Percentiles rank a stretch among this genome's conserved stretches.
Conservation (phyloP, 2,797 vertebrate species). For the Propithecus perrieri region DNA sequence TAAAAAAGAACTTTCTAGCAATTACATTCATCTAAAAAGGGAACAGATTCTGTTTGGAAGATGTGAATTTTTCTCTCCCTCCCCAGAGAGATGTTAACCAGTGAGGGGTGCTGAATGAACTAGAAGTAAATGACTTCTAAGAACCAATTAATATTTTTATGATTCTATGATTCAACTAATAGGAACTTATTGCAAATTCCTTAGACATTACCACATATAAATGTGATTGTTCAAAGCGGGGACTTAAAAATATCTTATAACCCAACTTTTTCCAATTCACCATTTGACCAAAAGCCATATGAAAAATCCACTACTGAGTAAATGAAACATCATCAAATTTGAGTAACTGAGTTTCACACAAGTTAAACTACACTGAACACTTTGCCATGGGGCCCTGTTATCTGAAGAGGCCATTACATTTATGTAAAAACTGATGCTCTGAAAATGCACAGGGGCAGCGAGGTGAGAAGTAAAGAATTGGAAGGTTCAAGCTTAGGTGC, state of each 20-base stretch:
- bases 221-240: background rate
- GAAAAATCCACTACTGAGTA: background rate
- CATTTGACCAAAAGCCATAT: background rate
- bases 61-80: background rate
- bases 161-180: background rate
- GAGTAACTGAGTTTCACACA: background rate
- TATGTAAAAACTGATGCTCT: slow-evolving; percentile 14
- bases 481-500: background rate
- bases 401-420: background rate
- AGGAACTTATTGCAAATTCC: background rate
- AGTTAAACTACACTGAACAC: background rate
- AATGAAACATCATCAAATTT: background rate
- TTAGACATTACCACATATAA: background rate
- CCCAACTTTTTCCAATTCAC: background rate
- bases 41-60: background rate
- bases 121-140: background rate
- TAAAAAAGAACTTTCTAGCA: background rate
- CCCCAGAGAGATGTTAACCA: background rate
- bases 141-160: background rate
- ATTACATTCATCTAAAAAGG: background rate
- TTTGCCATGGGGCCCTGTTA: background rate
- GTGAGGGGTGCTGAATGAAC: background rate
- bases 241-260: background rate
- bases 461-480: background rate
- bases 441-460: background rate